Base-by-base conservation (phyloP, 2,888 invertebrate species). In the Gastracanthus pulcherrimus region DNA sequence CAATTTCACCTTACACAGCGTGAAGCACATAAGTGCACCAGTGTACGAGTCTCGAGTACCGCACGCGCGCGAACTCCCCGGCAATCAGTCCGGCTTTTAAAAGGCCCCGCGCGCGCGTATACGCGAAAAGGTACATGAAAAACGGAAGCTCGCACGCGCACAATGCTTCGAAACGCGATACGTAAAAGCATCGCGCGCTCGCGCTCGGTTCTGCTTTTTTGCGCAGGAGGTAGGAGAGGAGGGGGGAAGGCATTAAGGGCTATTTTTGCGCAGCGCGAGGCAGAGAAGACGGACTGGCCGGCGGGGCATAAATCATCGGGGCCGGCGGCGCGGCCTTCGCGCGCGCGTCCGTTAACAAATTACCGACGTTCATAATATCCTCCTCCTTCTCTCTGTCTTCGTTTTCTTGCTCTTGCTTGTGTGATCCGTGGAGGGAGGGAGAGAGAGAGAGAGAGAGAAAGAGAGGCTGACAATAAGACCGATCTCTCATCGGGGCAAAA, bases 401-500 rank as follows among this genome's bases (percentile, higher is more conserved):
- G 5, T 23, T 66, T 41, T 66, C 3, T 66, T 11, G 6, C 26
- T 66, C 19, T 26, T 1, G 6, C 23, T 23, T 26, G 55, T n/a
- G 3, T 19, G 19, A 41, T 38, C 19, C 19, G 26, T 36, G 11
- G 26, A 23, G 26, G 2, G 36, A 26, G 48, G 7, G 66, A 1
- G 58, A 4, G 3, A 29, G n/a, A n/a, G n/a, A n/a, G n/a, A 36
- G 55, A 9, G 60, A 23, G 51, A 13, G 23, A 45, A 36, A 26
- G 9, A 19, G 0, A 11, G 36, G 11, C 76, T 58, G 76, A 82
- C 82, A 80, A 82, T 82, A 76, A 76, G 77, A 66, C 64, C 80
- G 76, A 82, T 82, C 80, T 82, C 71, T 67, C 80, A 80, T 82
- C 80, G 74, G 69, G 55, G 80, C 69, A 58, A 80, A 82, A 71